A percentile compares a stretch with the other conserved stretches of the same genome.
Evolutionary conservation across 2,797 vertebrate species (phyloP).

Genomic region (Arremon aurantiirostris): DNA sequence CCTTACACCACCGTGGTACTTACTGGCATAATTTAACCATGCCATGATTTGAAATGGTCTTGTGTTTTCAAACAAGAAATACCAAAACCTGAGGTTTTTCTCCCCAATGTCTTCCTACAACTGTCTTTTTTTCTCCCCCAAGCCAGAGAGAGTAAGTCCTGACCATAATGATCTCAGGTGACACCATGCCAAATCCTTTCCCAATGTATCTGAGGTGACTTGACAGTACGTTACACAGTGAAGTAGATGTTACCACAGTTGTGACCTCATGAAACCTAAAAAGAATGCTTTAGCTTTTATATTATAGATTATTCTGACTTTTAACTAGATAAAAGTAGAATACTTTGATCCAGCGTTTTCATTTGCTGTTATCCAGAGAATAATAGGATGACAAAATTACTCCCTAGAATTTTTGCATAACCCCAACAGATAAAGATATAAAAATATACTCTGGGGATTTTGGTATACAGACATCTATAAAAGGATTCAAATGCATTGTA

Average conservation of each 20-base stretch:
- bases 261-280: conserved; percentile 32
- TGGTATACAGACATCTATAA: not conserved
- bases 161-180: conserved; percentile 1
- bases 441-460: not conserved
- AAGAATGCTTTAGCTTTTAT: not conserved
- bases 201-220: not conserved
- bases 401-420: not conserved
- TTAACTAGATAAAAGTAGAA: not conserved
- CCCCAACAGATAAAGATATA: not conserved
- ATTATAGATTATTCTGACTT: not conserved
- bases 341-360: not conserved
- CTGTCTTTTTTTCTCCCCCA: not conserved
- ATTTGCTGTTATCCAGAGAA: not conserved
- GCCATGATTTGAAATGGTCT: not conserved
- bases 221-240: conserved; percentile 9
- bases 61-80: not conserved
- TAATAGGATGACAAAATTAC: not conserved
- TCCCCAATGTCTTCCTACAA: not conserved
- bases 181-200: conserved; percentile 43
- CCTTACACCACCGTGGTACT: not conserved
- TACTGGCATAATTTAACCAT: not conserved
- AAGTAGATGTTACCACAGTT: not conserved
- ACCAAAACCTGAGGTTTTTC: not conserved
- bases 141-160: not conserved
- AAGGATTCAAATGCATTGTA: not conserved